Evolutionary conservation across 2,113 vertebrate species (phyloP).

Genomic region (Lates calcarifer): DNA sequence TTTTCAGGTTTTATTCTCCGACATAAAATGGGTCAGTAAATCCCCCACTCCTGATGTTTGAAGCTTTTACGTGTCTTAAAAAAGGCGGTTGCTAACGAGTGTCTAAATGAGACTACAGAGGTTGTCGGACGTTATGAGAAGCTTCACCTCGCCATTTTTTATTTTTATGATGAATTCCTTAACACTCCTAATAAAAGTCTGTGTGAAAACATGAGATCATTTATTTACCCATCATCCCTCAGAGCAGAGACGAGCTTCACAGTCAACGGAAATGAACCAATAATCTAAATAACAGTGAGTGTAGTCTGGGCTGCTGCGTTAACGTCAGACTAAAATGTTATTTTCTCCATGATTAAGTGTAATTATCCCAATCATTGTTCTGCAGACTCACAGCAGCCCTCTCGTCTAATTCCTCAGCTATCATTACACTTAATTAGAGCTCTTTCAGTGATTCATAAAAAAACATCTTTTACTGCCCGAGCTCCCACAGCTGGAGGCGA

Average conservation of each 20-base stretch:
- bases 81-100: no score
- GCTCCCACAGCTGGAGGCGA: conserved; percentile 58
- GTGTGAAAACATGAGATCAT: background rate
- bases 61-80: no score
- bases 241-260: background rate
- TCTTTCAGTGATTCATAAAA: conserved; percentile 72
- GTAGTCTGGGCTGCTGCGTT: conserved; percentile 2
- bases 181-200: background rate
- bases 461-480: conserved; percentile 65
- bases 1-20: no score
- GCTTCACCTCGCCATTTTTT: no score
- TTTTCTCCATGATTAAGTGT: conserved; percentile 66
- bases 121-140: no score
- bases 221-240: background rate
- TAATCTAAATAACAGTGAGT: conserved; percentile 11
- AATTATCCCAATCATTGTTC: conserved; percentile 68
- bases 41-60: no score
- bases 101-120: no score
- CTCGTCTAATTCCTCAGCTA: conserved; percentile 48
- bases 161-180: no score
- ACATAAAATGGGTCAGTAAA: no score
- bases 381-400: conserved; percentile 35
- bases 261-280: background rate
- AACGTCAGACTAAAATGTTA: conserved; percentile 23
- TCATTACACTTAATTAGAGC: conserved; percentile 78